A percentile compares a stretch with the other conserved stretches of the same genome.
Conservation (phyloP, 2,888 invertebrate genomes). For the Drepanosiphum platanoidis region DNA sequence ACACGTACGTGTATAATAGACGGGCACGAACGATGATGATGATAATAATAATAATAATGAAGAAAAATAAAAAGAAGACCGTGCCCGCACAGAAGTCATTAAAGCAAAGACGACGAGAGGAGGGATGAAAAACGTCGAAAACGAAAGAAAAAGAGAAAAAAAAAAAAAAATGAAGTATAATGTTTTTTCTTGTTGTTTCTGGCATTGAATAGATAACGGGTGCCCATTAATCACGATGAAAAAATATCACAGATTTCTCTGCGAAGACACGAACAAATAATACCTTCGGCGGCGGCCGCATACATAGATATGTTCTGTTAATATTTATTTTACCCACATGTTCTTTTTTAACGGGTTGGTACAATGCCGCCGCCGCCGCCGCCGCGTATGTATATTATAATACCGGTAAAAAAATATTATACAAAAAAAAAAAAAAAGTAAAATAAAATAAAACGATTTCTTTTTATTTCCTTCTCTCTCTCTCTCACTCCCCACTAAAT, state of each 20-base stretch:
- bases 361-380: conserved; percentile 1
- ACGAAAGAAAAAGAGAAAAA: neutral
- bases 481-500: conserved; percentile 35
- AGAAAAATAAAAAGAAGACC: neutral
- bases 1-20: no score
- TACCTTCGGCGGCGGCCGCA: conserved; percentile 35
- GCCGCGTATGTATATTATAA: conserved; percentile 16
- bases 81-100: neutral
- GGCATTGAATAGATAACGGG: conserved; percentile 44
- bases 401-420: conserved; percentile 43
- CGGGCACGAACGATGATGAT: neutral
- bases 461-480: conserved; percentile 27
- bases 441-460: conserved; percentile 54
- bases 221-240: conserved; percentile 50
- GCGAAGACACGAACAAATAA: conserved; percentile 41
- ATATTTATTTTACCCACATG: conserved; percentile 53
- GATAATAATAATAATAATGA: no score
- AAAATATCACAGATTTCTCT: conserved; percentile 52
- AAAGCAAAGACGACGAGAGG: neutral
- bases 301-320: conserved; percentile 45
- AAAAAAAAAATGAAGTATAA: conserved; percentile 11
- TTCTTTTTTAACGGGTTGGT: conserved; percentile 52
- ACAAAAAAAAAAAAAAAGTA: conserved; percentile 7
- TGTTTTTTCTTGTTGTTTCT: conserved; percentile 48
- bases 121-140: conserved; percentile 1